Evolutionary conservation across 2,113 vertebrate species (phyloP), one percentile per base, ranked within the genome.

Genomic region (Bambusicola thoracicus): DNA sequence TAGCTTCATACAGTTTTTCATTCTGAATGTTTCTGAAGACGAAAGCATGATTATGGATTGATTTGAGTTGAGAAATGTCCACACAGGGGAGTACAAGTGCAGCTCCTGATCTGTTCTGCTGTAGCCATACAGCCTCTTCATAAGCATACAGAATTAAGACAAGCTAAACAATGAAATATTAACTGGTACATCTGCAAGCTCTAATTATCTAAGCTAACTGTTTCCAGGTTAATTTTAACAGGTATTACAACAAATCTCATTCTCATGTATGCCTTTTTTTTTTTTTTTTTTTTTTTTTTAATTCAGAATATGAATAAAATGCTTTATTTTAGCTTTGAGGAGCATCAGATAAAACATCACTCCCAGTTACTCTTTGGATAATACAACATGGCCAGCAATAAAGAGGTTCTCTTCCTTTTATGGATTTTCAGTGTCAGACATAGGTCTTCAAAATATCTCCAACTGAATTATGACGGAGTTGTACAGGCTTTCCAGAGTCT

Each of bases 401-500:
- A 53, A 36, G 34, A 36, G 4, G 1, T 49, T 38, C 4, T 61
- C 11, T 79, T 63, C 9, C 18, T 70, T 81, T 66, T 25, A n/a
- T 40, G 14, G 13, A 10, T 20, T 34, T 11, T 78, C 25, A 30
- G 2, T 32, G 30, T 36, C 13, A 21, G 24, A 44, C 10, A 61
- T 10, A 0, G 0, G 25, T 46, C 36, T 70, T 44, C 24, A 13
- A 24, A 41, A 3, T 11, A 34, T 15, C n/a, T 53, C 11, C 24
- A 13, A 27, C 11, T 38, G 16, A 43, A 0, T 0, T 18, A 69
- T 22, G 62, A 30, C 18, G 17, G 27, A 62, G 19, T 15, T 41
- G 7, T 9, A 7, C 15, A 0, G 43, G 12, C 36, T 69, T 44
- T 21, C 32, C 24, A 51, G 49, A 51, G 19, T 13, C n/a, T 48